Evolutionary conservation across 2,888 invertebrate species (phyloP).

Genomic region (Phytoseiulus persimilis): DNA sequence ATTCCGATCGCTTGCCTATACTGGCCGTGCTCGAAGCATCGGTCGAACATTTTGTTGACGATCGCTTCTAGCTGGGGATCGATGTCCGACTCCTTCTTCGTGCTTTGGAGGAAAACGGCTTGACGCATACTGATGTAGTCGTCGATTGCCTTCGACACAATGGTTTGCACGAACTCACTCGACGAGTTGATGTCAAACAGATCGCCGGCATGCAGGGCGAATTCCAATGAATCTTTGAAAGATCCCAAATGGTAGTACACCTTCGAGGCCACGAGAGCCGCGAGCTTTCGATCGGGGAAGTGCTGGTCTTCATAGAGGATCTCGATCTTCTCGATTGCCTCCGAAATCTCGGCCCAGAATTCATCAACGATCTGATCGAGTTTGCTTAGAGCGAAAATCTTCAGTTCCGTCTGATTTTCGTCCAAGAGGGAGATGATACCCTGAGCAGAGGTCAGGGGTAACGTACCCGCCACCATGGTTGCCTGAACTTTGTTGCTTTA

Average conservation of each 20-base stretch:
- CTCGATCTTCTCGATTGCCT: conserved; percentile 94
- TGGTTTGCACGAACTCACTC: conserved; percentile 92
- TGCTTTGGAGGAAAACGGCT: conserved; percentile 62
- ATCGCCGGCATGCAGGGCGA: conserved; percentile 88
- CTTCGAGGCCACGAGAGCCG: conserved; percentile 94
- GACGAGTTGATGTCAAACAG: conserved; percentile 88
- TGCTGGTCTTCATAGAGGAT: conserved; percentile 84
- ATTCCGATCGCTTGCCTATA: conserved; percentile 91
- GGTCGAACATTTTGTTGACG: conserved; percentile 92
- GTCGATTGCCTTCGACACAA: conserved; percentile 91
- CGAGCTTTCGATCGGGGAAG: conserved; percentile 76
- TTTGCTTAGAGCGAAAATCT: conserved; percentile 84
- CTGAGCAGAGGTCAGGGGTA: conserved; percentile 54
- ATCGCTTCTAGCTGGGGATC: conserved; percentile 67
- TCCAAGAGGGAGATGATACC: conserved; percentile 91
- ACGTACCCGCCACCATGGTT: conserved; percentile 11
- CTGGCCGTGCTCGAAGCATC: conserved; percentile 87
- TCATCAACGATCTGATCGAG: conserved; percentile 88
- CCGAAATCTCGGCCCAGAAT: conserved; percentile 98
- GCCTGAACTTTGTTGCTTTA: not conserved
- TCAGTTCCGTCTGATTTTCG: conserved; percentile 83
- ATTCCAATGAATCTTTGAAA: conserved; percentile 92
- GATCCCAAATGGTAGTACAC: conserved; percentile 90
- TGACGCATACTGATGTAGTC: conserved; percentile 79
- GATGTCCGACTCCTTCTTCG: conserved; percentile 47